phyloP scores from a whole-genome alignment of 30 jellyfish, hydroid and myxozoan genomes.

The Aurelia coerulea region DNA sequence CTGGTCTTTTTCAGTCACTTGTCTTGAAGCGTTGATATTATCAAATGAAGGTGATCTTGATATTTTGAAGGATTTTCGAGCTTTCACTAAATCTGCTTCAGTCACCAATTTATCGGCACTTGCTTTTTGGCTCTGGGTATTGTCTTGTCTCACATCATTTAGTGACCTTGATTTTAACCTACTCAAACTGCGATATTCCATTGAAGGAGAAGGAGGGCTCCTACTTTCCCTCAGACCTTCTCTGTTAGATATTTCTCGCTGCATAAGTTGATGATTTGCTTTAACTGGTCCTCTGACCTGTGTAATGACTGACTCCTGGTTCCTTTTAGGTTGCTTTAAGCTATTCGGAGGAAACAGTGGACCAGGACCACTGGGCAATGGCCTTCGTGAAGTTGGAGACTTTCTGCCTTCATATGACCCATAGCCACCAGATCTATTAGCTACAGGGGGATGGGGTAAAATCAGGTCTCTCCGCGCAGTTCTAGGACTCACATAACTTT shows the following conservation, averaged over 20 bases:
- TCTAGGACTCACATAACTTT: neutral
- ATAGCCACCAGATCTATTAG: neutral
- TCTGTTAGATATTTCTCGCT: neutral
- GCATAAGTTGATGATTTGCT: conserved; percentile 43
- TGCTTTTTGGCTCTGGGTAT: conserved; percentile 1
- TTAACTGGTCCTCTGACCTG: conserved; percentile 57
- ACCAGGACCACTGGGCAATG: conserved; percentile 83
- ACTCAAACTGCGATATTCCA: conserved; percentile 19
- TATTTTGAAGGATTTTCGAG: conserved; percentile 46
- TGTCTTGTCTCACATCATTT: conserved; percentile 47
- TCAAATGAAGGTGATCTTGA: conserved; percentile 85
- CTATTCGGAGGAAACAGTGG: conserved; percentile 49
- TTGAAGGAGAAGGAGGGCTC: neutral
- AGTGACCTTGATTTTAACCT: conserved; percentile 61
- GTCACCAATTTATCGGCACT: conserved; percentile 6
- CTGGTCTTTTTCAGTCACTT: conserved; percentile 7
- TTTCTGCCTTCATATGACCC: neutral
- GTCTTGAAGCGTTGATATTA: conserved; percentile 15
- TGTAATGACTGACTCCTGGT: conserved; percentile 15
- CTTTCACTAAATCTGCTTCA: conserved; percentile 52
- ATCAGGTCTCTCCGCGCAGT: neutral
- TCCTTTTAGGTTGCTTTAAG: conserved; percentile 12
- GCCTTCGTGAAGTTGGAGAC: conserved; percentile 38
- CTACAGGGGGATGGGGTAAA: conserved; percentile 1
- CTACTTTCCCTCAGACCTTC: neutral